A percentile compares a stretch with the other conserved stretches of the same genome.
Conservation (phyloP, 92 coral and sea anemone species). For the Zoanthus solanderi region DNA sequence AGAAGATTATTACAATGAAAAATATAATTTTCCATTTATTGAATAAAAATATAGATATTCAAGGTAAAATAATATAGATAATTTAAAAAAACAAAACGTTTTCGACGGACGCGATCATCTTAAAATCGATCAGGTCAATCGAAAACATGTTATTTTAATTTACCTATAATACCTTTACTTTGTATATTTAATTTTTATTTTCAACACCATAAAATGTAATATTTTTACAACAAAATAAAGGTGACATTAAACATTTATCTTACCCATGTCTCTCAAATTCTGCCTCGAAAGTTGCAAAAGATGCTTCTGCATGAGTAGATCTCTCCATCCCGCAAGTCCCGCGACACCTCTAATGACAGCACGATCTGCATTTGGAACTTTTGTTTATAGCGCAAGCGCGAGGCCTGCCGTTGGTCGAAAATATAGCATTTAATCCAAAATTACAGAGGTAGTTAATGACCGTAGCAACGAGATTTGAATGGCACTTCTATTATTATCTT, state of each 20-base stretch:
- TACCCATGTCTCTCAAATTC: background rate
- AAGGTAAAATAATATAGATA: background rate
- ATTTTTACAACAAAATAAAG: background rate
- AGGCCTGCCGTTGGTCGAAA: background rate
- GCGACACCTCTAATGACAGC: background rate
- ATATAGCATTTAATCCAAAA: background rate
- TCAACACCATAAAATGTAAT: background rate
- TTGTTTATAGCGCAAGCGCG: background rate
- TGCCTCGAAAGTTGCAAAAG: background rate
- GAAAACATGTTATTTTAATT: background rate
- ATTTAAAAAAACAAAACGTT: background rate
- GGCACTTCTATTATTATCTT: background rate
- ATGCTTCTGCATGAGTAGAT: background rate
- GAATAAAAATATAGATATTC: background rate
- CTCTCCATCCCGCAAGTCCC: background rate
- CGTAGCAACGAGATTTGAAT: slow-evolving; percentile 1
- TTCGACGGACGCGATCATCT: background rate
- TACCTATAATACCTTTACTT: background rate
- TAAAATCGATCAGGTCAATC: background rate
- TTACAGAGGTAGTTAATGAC: background rate
- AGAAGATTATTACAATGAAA: background rate
- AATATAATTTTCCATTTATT: background rate
- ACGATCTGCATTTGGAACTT: background rate
- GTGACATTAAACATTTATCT: background rate
- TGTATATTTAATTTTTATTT: background rate